Evolutionary conservation across 2,113 vertebrate genomes (phyloP), one percentile per base, ranked within the genome.

Genomic region (Planiliza haematocheilus): DNA sequence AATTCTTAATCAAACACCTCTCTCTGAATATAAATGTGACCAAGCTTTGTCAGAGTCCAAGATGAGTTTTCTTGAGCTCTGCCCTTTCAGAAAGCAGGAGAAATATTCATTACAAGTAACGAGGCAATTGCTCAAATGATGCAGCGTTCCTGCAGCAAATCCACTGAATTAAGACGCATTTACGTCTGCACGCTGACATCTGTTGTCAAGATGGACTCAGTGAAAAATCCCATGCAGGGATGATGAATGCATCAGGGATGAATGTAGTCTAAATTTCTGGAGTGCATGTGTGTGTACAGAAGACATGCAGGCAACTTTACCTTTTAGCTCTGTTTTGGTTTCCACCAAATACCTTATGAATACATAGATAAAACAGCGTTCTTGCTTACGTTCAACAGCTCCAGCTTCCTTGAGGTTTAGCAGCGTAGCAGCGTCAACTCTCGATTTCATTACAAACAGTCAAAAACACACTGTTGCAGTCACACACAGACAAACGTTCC

Each of bases 401-500:
- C 46, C 61, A 63, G 10, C 18, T 65, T 55, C 61, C 17, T 36
- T 41, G 20, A 46, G 48, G n/a, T n/a, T n/a, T n/a, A n/a, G n/a
- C n/a, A n/a, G n/a, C n/a, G n/a, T n/a, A n/a, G n/a, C n/a, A n/a
- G n/a, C n/a, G n/a, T n/a, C n/a, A n/a, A n/a, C n/a, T n/a, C n/a
- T n/a, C n/a, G n/a, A 20, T 7, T 56, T 8, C 34, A 7, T 79
- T 55, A 83, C 64, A 78, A 81, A 86, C 4, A 75, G 39, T 18
- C 20, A 3, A 16, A 55, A 64, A 85, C 82, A 82, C 74, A 74
- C 62, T 41, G 61, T 88, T 92, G 89, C 89, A 91, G 84, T 90
- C 89, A 88, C 85, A 89, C 79, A 91, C 77, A 91, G 81, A 91
- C 83, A 88, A 88, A 89, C 71, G 60, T 91, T 91, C 86, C 81